Percentiles rank a stretch among this genome's conserved stretches.
Conservation (phyloP, 2,113 vertebrate genomes). For the Epinephelus fuscoguttatus region DNA sequence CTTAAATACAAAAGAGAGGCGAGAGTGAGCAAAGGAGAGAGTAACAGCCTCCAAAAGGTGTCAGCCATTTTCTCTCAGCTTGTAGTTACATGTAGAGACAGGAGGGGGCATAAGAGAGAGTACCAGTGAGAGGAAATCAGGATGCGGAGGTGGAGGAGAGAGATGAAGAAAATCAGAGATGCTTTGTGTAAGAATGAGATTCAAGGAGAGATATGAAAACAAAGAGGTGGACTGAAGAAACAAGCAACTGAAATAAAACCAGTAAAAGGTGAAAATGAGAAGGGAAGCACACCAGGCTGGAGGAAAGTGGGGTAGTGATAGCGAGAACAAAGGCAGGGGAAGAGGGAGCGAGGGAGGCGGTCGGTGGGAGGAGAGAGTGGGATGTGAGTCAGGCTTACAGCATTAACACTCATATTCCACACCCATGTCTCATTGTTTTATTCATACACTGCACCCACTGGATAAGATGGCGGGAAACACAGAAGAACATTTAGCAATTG, state of each 20-base stretch:
- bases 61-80: slow-evolving; percentile 50
- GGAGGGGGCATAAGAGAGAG: slow-evolving; percentile 71
- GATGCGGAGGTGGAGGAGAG: slow-evolving; percentile 59
- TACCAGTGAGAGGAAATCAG: slow-evolving; percentile 32
- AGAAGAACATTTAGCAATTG: not conserved
- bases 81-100: slow-evolving; percentile 66
- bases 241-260: not conserved
- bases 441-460: slow-evolving; percentile 47
- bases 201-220: slow-evolving; percentile 10
- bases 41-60: slow-evolving; percentile 1
- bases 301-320: slow-evolving; percentile 31
- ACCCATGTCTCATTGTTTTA: slow-evolving; percentile 68
- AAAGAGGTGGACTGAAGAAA: slow-evolving; percentile 7
- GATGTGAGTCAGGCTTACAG: slow-evolving; percentile 64
- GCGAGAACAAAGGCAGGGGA: slow-evolving; percentile 52
- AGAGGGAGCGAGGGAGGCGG: slow-evolving; percentile 1
- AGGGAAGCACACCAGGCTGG: not conserved
- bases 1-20: not conserved
- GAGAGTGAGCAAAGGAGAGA: not conserved
- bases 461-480: slow-evolving; percentile 45
- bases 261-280: slow-evolving; percentile 10
- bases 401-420: slow-evolving; percentile 64
- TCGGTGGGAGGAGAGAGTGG: slow-evolving; percentile 63
- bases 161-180: slow-evolving; percentile 33
- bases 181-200: slow-evolving; percentile 47